Evolutionary conservation across 2,888 invertebrate species (phyloP).

Genomic region (Brachypalpus laphriformis): DNA sequence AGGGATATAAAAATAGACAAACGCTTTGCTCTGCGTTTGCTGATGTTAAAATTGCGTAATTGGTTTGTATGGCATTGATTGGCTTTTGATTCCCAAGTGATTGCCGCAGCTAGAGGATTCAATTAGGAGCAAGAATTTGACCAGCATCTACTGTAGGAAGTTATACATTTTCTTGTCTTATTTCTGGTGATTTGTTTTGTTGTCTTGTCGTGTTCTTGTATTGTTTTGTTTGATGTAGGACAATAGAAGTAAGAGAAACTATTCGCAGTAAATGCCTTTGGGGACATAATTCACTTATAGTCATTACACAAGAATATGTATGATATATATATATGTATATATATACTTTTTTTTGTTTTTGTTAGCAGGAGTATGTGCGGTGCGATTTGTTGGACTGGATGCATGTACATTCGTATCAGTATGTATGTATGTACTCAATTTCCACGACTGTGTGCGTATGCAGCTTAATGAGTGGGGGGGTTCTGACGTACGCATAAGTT

Average conservation of each 20-base stretch:
- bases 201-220: background rate
- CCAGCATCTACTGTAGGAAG: background rate
- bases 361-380: background rate
- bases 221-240: no score
- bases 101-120: constrained; percentile 17
- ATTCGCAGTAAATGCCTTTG: background rate
- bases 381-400: background rate
- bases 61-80: constrained; percentile 35
- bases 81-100: constrained; percentile 37
- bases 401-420: no score
- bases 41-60: constrained; percentile 28
- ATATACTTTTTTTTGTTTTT: background rate
- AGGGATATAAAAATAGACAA: background rate
- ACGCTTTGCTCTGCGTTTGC: background rate
- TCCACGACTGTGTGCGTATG: no score
- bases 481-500: no score
- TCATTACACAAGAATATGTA: background rate
- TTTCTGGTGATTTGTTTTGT: background rate
- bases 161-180: background rate
- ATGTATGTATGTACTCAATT: no score
- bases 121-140: constrained; percentile 2
- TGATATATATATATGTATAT: no score
- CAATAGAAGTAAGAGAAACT: background rate
- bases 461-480: no score
- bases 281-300: background rate